phyloP scores from a whole-genome alignment of 2,797 vertebrate genomes.

The Parotocinclus haroldoi region DNA sequence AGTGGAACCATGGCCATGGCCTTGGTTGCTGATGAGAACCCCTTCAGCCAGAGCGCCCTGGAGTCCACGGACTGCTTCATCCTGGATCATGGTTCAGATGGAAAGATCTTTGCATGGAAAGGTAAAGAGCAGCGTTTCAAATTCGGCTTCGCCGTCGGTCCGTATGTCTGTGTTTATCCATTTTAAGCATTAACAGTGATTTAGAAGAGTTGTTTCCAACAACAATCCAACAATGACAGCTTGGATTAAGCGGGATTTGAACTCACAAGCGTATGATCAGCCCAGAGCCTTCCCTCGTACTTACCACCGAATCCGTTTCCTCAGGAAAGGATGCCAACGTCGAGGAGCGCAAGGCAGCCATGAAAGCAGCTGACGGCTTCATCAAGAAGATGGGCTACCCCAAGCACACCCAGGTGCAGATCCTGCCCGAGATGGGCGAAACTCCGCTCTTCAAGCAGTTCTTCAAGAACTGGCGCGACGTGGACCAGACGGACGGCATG shows the following conservation, averaged over 20 bases:
- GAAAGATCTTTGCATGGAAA: conserved; percentile 99
- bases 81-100: conserved; percentile 88
- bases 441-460: conserved; percentile 98
- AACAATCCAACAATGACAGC: too few relatives aligned
- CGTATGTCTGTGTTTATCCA: too few relatives aligned
- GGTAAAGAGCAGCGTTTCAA: conserved; percentile 74
- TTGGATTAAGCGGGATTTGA: too few relatives aligned
- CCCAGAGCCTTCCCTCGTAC: neutral
- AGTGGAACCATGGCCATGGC: conserved; percentile 82
- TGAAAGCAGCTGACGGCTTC: conserved; percentile 91
- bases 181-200: too few relatives aligned
- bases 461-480: conserved; percentile 96
- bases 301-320: neutral
- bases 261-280: too few relatives aligned
- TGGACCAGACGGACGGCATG: conserved; percentile 85
- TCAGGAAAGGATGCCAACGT: conserved; percentile 87
- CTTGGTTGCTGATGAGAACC: conserved; percentile 92
- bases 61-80: conserved; percentile 93
- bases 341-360: conserved; percentile 87
- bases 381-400: conserved; percentile 95
- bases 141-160: too few relatives aligned
- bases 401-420: conserved; percentile 89
- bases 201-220: too few relatives aligned
- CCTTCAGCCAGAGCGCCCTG: conserved; percentile 87
- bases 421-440: conserved; percentile 92